Evolutionary conservation across 2,797 vertebrate genomes (phyloP), one percentile per base, ranked within the genome.

Genomic region (Spinus olivaceus): DNA sequence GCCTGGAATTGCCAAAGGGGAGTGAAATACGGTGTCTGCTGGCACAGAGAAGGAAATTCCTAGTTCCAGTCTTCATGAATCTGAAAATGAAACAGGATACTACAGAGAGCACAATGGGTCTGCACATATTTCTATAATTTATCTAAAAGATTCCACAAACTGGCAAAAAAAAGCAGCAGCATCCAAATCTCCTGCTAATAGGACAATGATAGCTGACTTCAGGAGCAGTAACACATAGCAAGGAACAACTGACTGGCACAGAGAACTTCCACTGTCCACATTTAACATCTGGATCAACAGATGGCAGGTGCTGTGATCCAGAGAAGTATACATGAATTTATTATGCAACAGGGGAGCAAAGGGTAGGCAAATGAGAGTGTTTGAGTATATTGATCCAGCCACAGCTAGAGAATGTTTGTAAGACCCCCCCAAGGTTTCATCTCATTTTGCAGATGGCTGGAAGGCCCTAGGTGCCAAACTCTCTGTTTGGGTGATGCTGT

Each of bases 281-380:
- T 6, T 24, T 50, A 89, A 47, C 81, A 86, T 70, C 81, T 94
- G 86, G 65, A 78, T 70, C 83, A 89, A 74, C 94, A 96, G 90
- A 85, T 71, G 81, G 86, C 77, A 91, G 66, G 61, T 37, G 33
- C 44, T 64, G 50, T 54, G 54, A 2, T 59, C 16, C 23, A 72
- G 47, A 21, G 63, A 76, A 88, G 51, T 70, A 56, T 3, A 66
- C 63, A 76, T 49, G 3, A 95, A 92, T 93, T 84, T 72, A 44
- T 84, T 49, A 60, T 66, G 50, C 53, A 87, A 64, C 51, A 66
- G 61, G 74, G 54, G 30, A 94, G 70, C 19, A 83, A 94, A 91
- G 53, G 25, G 25, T 12, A 59, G 37, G 61, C 22, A 41, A 41
- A 64, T 14, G 33, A 53, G 85, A 70, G 41, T 44, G 24, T 41